Evolutionary conservation across 2,888 invertebrate species (phyloP), one percentile per base, ranked within the genome.

Genomic region (Girardia tigrina): DNA sequence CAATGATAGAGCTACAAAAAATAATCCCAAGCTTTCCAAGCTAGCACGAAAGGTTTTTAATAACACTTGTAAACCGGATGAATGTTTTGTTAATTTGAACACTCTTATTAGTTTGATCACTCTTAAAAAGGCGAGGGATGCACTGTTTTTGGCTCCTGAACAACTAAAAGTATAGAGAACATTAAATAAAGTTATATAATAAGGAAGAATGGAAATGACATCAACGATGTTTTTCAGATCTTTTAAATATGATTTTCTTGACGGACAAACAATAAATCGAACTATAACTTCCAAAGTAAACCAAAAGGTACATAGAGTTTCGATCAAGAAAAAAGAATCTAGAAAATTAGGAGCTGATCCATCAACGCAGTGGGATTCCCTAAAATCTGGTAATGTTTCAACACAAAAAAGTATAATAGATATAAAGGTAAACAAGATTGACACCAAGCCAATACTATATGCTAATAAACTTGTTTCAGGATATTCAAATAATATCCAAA

Each of bases 11-110:
- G 85, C 85, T n/a, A 86, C 84, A 14, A 86, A 81, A 77, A 86
- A 84, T 70, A 86, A 80, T 42, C 83, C 81, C 75, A 86, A 81
- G 29, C 85, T 85, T 79, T 85, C 84, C 1, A 86, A 79, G 75
- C 85, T 85, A n/a, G 86, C 85, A 78, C 83, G 81, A 81, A 86
- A 86, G 6, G 86, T 86, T 76, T 86, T 82, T 71, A 85, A 83
- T 28, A 86, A 81, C 28, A 86, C 85, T 80, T 86, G 86, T 27
- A 86, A 81, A 23, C 86, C 86, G 8, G 84, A 83, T 6, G 85
- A 86, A 79, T 86, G 86, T 79, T 85, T 85, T 73, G 84, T 84
- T 72, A 86, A 81, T 79, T 86, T 86, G 80, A 86, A 86, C 76
- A 86, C 81, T 77, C 84, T 78, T 28, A 84, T 80, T 29, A 86